Percentiles rank a stretch among this genome's conserved stretches.
Evolutionary conservation across 2,888 invertebrate genomes (phyloP).

Genomic region (Drosophila paracracens): DNA sequence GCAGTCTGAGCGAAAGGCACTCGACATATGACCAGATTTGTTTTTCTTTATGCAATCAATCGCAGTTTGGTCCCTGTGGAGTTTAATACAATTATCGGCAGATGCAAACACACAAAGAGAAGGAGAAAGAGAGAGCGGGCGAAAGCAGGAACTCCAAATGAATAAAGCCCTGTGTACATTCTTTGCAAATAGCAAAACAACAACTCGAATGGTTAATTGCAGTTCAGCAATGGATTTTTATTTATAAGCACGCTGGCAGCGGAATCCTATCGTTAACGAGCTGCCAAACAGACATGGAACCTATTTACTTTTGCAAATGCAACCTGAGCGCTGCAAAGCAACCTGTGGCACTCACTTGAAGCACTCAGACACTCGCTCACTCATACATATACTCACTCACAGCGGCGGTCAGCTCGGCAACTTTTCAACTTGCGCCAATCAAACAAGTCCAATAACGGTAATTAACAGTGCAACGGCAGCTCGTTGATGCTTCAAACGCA

Average conservation of each 20-base stretch:
- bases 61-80: conserved; percentile 2
- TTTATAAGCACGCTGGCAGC: conserved; percentile 22
- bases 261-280: conserved; percentile 32
- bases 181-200: conserved; percentile 14
- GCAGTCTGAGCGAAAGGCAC: conserved; percentile 19
- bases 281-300: conserved; percentile 37
- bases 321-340: conserved; percentile 25
- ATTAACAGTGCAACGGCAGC: conserved; percentile 71
- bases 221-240: conserved; percentile 29
- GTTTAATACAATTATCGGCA: conserved; percentile 43
- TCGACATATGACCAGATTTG: conserved; percentile 17
- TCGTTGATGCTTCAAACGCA: conserved; percentile 36
- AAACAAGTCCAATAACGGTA: conserved; percentile 79
- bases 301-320: conserved; percentile 51
- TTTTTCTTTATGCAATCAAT: background rate
- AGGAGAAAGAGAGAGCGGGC: background rate
- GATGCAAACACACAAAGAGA: background rate
- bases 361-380: conserved; percentile 17
- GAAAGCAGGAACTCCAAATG: conserved; percentile 22
- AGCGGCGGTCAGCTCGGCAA: conserved; percentile 53
- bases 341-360: conserved; percentile 43
- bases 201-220: conserved; percentile 47
- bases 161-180: conserved; percentile 40
- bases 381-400: conserved; percentile 1
- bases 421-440: conserved; percentile 77